Base-by-base conservation (phyloP, 2,888 invertebrate genomes). In the Caenorhabditis virilis region DNA sequence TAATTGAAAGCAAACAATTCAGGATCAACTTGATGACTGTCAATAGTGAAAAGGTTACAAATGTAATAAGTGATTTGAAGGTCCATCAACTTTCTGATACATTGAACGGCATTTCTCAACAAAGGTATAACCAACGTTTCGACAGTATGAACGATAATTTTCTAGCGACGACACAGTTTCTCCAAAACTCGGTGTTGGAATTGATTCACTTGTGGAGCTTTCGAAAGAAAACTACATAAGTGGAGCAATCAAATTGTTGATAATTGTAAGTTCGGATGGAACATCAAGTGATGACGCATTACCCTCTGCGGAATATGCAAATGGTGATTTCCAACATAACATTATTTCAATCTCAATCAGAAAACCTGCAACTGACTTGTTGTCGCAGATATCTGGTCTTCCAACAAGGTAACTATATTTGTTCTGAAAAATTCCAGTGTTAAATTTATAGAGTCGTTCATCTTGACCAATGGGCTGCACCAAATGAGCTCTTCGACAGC, bases 11-110 rank as follows among this genome's bases (percentile, higher is more conserved):
- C 16, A 18, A 51, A 25, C 35, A 5, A 13, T 60, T 42, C 61
- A 63, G 68, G n/a, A 56, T 79, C 38, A 79, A 79, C 58, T 48
- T 79, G 13, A 57, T 79, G 22, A 72, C 78, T 26, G 77, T 79
- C 7, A 72, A 75, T 55, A 76, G 76, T 45, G 69, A 70, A 38
- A 72, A 73, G 22, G 72, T 78, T n/a, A 54, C 53, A 23, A 54
- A 55, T 9, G 42, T 49, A n/a, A n/a, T 60, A 11, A 54, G 46
- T n/a, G 52, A 23, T 6, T 43, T 72, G 27, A 49, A 53, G 9
- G 39, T 55, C 13, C 45, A 58, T 33, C 56, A 71, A n/a, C 50
- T 75, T 13, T 38, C 58, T 22, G 55, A 54, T 18, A 38, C 53
- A 18, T 38, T 64, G n/a, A 43, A 48, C 9, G 55, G 22, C 35